Evolutionary conservation across 2,113 vertebrate species (phyloP), one percentile per base, ranked within the genome.

Genomic region (Cavia aperea): DNA sequence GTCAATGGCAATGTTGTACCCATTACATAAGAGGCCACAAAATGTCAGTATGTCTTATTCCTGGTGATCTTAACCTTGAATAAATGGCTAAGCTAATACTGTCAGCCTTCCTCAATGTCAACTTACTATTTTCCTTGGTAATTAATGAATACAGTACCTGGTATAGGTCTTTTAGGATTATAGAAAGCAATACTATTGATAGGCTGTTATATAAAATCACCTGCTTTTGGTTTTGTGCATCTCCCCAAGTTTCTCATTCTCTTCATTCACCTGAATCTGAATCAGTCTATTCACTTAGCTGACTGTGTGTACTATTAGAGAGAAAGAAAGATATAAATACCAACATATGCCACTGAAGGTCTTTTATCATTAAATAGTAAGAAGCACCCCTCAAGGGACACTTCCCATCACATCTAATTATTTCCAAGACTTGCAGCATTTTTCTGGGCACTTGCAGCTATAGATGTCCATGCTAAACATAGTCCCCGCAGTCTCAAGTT

Each of bases 201-300:
- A 49, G 24, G n/a, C n/a, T 54, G 9, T 60, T 19, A 54, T n/a
- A 14, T 84, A 86, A 60, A 54, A 92, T 54, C 23, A 85, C 21
- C 70, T 51, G 16, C 3, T 81, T 90, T 36, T 11, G 4, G 46
- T 5, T 46, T 70, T n/a, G 51, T 56, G 11, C 21, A 51, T 23
- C 1, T 54, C 58, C 85, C 66, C n/a, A 78, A 58, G n/a, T 77
- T 46, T 87, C 36, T 54, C n/a, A 16, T 19, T 89, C 23, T 77
- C 81, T 89, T 68, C 36, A n/a, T 81, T 93, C 60, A 82, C 5
- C 65, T 72, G 23, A 92, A 58, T 23, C 11, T 81, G 86, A 75
- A 81, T 60, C 15, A 54, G 75, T n/a, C 24, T 49, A 81, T 51
- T 66, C 12, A 75, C 23, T 39, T 75, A 58, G 4, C 9, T 90